Evolutionary conservation across 2,113 vertebrate genomes (phyloP), one percentile per base, ranked within the genome.

Genomic region (Tragelaphus buxtoni): DNA sequence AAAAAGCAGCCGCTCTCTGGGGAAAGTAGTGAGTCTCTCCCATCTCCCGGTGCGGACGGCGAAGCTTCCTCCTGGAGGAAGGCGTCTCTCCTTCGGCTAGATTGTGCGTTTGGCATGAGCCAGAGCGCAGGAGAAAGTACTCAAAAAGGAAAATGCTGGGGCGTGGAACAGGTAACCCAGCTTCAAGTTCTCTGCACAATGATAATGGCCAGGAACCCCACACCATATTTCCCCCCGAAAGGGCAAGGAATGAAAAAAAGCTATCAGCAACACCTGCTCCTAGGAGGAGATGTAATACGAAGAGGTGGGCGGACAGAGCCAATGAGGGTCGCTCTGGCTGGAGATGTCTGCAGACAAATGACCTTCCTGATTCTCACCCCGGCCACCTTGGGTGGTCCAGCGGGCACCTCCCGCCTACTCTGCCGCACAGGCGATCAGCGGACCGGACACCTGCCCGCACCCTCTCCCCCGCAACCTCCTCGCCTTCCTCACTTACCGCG

Each of bases 71-170:
- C 55, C 42, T 0, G 77, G 60, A 89, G 72, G 91, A 76, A 90
- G 93, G 84, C n/a, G 16, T 10, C 90, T 60, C 32, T 58, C 69
- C 9, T 11, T 42, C 53, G 61, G 88, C 93, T 76, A 16, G 58
- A 55, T 0, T 0, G 93, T 56, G 35, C 76, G 60, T 24, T 17
- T 2, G 87, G 88, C 85, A 95, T 45, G 77, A 82, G 72, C 88
- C 4, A 9, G 87, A 77, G 89, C 39, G 35, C 96, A 72, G 61
- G 77, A 88, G 55, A 72, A 95, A 97, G 85, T 86, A 39, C 94
- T 96, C 60, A 94, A 84, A 97, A 97, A 93, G 91, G 97, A 97
- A 97, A 95, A 94, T 79, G 87, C 86, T 84, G 86, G 96, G 96
- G 93, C 72, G 93, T 94, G 95, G 76, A 87, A 65, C 61, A 79